Evolutionary conservation across 2,888 invertebrate species (phyloP).

Genomic region (Cantharis lateralis): DNA sequence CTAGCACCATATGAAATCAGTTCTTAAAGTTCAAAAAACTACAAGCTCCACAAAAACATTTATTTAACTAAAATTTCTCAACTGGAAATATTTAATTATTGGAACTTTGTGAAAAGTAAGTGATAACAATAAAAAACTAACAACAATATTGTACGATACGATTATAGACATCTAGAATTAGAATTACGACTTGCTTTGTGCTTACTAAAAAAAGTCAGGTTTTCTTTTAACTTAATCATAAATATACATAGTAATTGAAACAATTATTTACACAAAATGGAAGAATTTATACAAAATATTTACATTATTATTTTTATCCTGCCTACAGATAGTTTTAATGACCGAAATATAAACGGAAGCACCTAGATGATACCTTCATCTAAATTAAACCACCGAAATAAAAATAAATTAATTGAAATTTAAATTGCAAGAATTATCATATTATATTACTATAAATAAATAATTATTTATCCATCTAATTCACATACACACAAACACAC

Average conservation of each 20-base stretch:
- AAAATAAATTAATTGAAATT: background rate
- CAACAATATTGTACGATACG: constrained; percentile 33
- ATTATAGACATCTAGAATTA: constrained; percentile 25
- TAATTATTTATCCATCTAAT: constrained; percentile 1
- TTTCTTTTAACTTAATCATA: constrained; percentile 7
- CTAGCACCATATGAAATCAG: constrained; percentile 76
- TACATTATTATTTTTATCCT: constrained; percentile 8
- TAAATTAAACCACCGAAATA: background rate
- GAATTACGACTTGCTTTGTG: constrained; percentile 7
- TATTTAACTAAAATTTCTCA: constrained; percentile 29
- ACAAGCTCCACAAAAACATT: constrained; percentile 23
- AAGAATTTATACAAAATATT: constrained; percentile 18
- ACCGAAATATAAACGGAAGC: background rate
- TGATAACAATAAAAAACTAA: constrained; percentile 33
- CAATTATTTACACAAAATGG: constrained; percentile 22
- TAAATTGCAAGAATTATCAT: constrained; percentile 9
- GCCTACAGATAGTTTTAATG: background rate
- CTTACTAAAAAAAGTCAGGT: background rate
- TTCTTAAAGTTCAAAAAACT: constrained; percentile 46
- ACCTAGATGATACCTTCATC: background rate
- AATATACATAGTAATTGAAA: background rate
- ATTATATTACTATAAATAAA: constrained; percentile 16
- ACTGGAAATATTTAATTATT: constrained; percentile 18
- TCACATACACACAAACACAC: constrained; percentile 11
- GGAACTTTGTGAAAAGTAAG: constrained; percentile 29